phyloP scores from a whole-genome alignment of 2,113 vertebrate species.

The Chaenogobius annularis region DNA sequence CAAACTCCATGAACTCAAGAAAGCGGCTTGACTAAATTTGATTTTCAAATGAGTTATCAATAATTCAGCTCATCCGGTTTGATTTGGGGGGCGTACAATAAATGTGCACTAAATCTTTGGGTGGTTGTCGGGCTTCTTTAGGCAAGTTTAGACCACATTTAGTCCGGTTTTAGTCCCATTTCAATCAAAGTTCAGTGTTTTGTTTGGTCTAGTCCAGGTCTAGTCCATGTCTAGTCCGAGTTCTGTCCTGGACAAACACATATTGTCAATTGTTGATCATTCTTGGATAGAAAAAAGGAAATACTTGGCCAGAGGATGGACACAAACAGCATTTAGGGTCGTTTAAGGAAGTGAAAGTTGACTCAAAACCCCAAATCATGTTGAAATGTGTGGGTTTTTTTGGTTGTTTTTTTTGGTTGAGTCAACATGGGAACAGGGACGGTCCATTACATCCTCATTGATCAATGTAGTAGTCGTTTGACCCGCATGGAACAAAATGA shows the following conservation, averaged over 20 bases:
- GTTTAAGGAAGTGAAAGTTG: neutral
- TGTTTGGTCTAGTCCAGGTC: neutral
- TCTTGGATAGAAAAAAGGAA: neutral
- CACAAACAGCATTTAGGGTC: neutral
- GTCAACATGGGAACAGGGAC: neutral
- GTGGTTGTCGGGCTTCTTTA: neutral
- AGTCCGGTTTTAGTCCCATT: neutral
- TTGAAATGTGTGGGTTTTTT: neutral
- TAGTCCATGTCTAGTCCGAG: neutral
- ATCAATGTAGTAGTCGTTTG: neutral
- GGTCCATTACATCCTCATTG: neutral
- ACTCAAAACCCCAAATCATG: neutral
- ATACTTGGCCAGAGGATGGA: neutral
- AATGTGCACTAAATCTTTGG: neutral
- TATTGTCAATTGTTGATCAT: neutral
- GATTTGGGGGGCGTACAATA: neutral
- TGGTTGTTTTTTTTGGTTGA: neutral
- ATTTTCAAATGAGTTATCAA: constrained; percentile 4
- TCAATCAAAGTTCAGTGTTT: too few species aligned
- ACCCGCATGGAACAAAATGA: neutral
- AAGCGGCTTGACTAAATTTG: neutral
- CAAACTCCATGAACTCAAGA: neutral
- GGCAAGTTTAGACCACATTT: neutral
- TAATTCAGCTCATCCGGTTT: constrained; percentile 2
- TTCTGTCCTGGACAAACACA: neutral